A percentile compares a stretch with the other conserved stretches of the same genome.
These are phyloP conservation scores for Lepidurus arcticus DNA, from an alignment of 1,140 invertebrate genomes.

Conservation along the genomic window DNA sequence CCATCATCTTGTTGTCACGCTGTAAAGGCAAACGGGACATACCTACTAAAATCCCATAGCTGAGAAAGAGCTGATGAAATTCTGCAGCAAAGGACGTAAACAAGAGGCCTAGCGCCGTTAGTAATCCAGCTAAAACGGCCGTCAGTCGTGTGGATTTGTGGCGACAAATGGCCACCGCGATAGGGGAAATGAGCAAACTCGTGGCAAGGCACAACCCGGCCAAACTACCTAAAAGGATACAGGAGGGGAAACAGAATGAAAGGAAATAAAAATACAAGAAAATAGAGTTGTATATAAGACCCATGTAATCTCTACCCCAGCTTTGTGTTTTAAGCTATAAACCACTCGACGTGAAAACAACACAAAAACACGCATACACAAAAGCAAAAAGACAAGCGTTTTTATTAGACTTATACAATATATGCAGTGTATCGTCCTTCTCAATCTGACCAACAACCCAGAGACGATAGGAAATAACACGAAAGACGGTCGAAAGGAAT, in stretches of 20 bases:
- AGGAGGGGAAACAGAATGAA: conserved; percentile 30
- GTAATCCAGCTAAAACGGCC: conserved; percentile 76
- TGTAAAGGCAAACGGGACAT: conserved; percentile 39
- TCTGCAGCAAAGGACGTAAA: conserved; percentile 76
- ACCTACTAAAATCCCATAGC: conserved; percentile 64
- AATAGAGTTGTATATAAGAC: no score
- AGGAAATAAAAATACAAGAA: background rate
- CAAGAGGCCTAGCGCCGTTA: conserved; percentile 77
- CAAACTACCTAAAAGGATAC: conserved; percentile 65
- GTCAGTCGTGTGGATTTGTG: conserved; percentile 80
- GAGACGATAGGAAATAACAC: conserved; percentile 1
- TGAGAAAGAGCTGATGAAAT: conserved; percentile 84
- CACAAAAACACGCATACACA: background rate
- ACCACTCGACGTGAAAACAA: background rate
- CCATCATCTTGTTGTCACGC: background rate
- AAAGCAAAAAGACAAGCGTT: background rate
- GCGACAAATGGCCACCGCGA: conserved; percentile 76
- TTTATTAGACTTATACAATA: background rate
- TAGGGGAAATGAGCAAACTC: conserved; percentile 70
- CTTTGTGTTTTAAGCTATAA: background rate
- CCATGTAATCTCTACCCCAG: background rate
- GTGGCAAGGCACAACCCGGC: conserved; percentile 75
- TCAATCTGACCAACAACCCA: background rate
- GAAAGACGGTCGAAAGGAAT: conserved; percentile 4
- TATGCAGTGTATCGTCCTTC: background rate